Evolutionary conservation across 1,140 invertebrate genomes (phyloP), one percentile per base, ranked within the genome.

Genomic region (Drepana arcuata): DNA sequence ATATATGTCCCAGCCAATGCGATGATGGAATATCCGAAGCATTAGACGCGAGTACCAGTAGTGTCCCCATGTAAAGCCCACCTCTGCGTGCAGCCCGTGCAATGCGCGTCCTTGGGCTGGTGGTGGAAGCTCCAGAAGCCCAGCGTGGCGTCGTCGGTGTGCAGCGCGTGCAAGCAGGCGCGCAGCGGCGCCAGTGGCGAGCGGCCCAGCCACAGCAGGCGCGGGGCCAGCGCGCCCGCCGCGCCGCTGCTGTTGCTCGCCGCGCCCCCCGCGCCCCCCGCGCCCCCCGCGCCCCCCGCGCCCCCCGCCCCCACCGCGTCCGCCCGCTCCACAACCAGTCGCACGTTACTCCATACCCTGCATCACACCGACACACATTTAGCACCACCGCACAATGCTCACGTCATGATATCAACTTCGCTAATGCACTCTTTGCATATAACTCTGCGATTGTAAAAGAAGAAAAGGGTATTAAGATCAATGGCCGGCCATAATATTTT

Each of bases 121-220:
- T 57, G 47, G 2, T 53, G 30, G 64, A 96, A 98, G 75, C 97
- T 94, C 93, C 94, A 98, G 0, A 98, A 82, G 0, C 96, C 95
- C 27, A 98, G 80, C 0, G 86, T 88, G 16, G 89, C 86, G 2
- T 90, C 91, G 73, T 97, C 93, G 1, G 95, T 79, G 41, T 86
- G 85, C 0, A 96, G 78, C 44, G 93, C 88, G 68, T 95, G 84
- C 3, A 97, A 83, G 38, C 95, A 96, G 0, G 92, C 94, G 12
- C 88, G 85, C 2, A 92, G 69, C 90, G 0, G 65, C 42, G 1
- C 69, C 73, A 89, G 56, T 46, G 42, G 7, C 46, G 40, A 12
- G 38, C 1, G 15, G 41, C 9, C 72, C 64, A 62, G 46, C 70
- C 72, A 73, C 51, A 77, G 42, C 11, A 48, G 30, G 13, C 51